Base-by-base conservation (phyloP, 2,888 invertebrate genomes). In the Hofmannophila pseudospretella region DNA sequence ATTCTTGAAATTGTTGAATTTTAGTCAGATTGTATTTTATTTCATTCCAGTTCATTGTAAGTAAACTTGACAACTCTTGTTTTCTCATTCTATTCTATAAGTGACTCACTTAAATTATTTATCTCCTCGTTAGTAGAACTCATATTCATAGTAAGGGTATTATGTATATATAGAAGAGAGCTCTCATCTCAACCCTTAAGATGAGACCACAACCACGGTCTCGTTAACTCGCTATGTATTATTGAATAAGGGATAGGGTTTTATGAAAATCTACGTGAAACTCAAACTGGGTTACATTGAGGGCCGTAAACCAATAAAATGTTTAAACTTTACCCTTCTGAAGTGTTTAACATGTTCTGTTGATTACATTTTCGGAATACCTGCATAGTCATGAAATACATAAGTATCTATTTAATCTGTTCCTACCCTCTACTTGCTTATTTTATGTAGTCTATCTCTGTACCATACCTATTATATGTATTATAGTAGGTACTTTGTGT, bases 221-320 rank as follows among this genome's bases (percentile, higher is more conserved):
- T 56, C 42, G 52, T 61, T 64, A 65, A 53, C 55, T 65, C 56
- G 62, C 65, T 61, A 62, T 47, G 47, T 54, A 47, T 67, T 66
- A 70, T 71, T 69, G 53, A 65, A 72, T 71, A 64, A 72, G 62
- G 60, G 61, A 51, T 52, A 64, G 59, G 65, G 61, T 54, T 66
- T 62, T 63, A 60, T 54, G 56, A 65, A 67, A 66, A 60, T 63
- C 58, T 51, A 60, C 51, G 56, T 51, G 51, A 52, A 56, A 54
- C 45, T 57, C 47, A 66, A 67, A 67, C 58, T 58, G 46, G 55
- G 58, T 67, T 67, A 61, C 47, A 51, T 41, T 51, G 44, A 45
- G 50, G 49, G 38, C 49, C 49, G 37, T 52, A 53, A 52, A 51
- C 52, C 52, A 52, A 53, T 51, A 49, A n/a, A 23, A 23, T 23